A percentile compares a stretch with the other conserved stretches of the same genome.
Conservation (phyloP, 2,113 vertebrate species). For the Phyllopteryx taeniolatus region DNA sequence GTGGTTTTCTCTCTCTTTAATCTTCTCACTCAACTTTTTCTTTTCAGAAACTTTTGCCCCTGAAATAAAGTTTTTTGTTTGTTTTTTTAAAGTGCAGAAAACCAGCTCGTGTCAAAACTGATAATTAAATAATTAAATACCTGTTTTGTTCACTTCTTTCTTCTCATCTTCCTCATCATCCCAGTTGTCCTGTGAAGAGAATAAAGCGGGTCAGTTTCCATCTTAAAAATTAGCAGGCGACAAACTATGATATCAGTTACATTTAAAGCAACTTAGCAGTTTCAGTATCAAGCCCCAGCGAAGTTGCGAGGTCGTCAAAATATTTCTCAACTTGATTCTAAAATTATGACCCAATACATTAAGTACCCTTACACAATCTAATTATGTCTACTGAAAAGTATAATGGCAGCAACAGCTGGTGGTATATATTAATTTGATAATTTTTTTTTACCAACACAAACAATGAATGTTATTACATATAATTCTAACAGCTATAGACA, state of each 20-base stretch:
- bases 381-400: background rate
- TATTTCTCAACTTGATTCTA: background rate
- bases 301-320: background rate
- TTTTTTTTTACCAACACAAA: no score
- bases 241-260: background rate
- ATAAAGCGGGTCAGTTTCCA: background rate
- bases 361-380: background rate
- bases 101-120: background rate
- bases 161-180: slow-evolving; percentile 84
- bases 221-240: background rate
- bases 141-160: slow-evolving; percentile 48
- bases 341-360: background rate
- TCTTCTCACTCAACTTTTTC: slow-evolving; percentile 95
- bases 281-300: background rate
- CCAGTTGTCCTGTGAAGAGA: slow-evolving; percentile 88
- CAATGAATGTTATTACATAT: no score
- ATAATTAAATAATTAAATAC: slow-evolving; percentile 14
- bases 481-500: no score
- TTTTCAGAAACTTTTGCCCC: slow-evolving; percentile 89
- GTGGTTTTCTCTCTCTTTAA: slow-evolving; percentile 92
- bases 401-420: background rate
- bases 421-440: background rate
- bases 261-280: background rate
- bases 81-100: background rate
- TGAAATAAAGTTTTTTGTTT: slow-evolving; percentile 37